Conservation (phyloP, 2,888 invertebrate genomes). For the Chaitophorus viminalis region DNA sequence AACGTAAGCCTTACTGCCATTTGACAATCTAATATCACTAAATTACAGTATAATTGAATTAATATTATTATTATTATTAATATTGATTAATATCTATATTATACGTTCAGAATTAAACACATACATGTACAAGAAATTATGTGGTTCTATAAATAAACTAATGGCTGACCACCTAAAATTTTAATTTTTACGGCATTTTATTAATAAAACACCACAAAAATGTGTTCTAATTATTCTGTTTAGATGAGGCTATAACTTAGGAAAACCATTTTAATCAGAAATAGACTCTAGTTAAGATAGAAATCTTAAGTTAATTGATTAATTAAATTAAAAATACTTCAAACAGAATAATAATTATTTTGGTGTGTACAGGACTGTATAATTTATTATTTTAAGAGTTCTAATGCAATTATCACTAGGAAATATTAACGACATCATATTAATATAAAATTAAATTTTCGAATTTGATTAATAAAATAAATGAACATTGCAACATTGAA, state of each 20-base stretch:
- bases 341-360: not conserved
- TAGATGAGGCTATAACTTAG: not conserved
- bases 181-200: constrained; percentile 47
- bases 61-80: not conserved
- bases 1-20: not conserved
- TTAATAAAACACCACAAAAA: constrained; percentile 44
- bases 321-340: not conserved
- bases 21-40: not conserved
- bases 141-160: constrained; percentile 37
- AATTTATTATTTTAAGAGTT: not conserved
- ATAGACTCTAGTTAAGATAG: not conserved
- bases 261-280: not conserved
- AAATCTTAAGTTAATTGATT: not conserved
- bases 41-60: not conserved
- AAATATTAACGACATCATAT: not conserved
- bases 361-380: not conserved
- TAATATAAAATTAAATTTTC: not conserved
- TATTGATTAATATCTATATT: not conserved
- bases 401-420: not conserved
- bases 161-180: constrained; percentile 28
- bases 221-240: constrained; percentile 17
- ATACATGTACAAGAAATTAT: not conserved
- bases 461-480: not conserved
- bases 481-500: not conserved
- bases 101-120: not conserved